Evolutionary conservation across 2,888 invertebrate genomes (phyloP).

Genomic region (Timema podura): DNA sequence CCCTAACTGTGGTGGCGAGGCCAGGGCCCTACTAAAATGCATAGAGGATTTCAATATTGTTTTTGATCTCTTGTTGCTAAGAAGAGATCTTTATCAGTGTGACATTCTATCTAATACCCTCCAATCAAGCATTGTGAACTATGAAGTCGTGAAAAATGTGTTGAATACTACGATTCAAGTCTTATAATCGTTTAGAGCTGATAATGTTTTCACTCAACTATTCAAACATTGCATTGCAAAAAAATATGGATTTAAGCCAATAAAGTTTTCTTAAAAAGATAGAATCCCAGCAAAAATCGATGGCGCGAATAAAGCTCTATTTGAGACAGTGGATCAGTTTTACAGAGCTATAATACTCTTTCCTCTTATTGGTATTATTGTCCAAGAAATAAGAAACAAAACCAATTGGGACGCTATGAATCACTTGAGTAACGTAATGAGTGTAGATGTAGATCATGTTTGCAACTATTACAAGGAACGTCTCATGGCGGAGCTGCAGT

Average conservation of each 20-base stretch:
- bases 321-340: background rate
- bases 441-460: background rate
- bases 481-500: no score
- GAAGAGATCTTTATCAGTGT: background rate
- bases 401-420: background rate
- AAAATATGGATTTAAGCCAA: no score
- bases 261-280: no score
- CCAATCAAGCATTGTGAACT: background rate
- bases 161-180: no score
- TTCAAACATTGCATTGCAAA: background rate
- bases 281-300: background rate
- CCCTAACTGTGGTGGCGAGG: slow-evolving; percentile 2
- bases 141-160: slow-evolving; percentile 7
- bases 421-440: background rate
- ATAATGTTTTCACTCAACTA: background rate
- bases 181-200: background rate
- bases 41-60: no score
- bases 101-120: slow-evolving; percentile 5
- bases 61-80: slow-evolving; percentile 3
- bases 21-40: slow-evolving; percentile 11
- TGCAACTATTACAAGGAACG: background rate
- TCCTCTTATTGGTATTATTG: background rate
- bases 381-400: background rate
- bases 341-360: background rate
- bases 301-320: background rate